Conservation (phyloP, 2,113 vertebrate genomes). For the Paraplagusia blochii region DNA sequence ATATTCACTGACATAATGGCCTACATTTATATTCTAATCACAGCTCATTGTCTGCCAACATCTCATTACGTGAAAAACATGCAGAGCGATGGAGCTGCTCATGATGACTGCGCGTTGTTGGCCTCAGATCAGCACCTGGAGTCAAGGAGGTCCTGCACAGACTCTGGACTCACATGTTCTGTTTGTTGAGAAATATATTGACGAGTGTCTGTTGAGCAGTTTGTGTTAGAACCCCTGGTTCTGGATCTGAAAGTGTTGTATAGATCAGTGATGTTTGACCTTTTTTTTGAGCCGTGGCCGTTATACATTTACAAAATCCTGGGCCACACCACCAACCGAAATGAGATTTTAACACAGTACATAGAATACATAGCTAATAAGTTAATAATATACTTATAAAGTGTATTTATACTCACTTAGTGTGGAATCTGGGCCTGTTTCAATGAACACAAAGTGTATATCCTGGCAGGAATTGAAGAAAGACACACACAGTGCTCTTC, state of each 20-base stretch:
- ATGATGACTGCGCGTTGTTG: constrained; percentile 66
- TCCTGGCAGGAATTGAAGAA: too few relatives aligned
- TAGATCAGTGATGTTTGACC: too few relatives aligned
- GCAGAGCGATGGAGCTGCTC: constrained; percentile 52
- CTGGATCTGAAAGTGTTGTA: background rate
- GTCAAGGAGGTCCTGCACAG: constrained; percentile 39
- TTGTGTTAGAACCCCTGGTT: constrained; percentile 34
- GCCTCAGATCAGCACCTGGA: constrained; percentile 48
- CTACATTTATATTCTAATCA: constrained; percentile 61
- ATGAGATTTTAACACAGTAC: too few relatives aligned
- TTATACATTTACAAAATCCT: too few relatives aligned
- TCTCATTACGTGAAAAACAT: constrained; percentile 61
- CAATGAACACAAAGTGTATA: too few relatives aligned
- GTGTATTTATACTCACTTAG: too few relatives aligned
- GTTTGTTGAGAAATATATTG: constrained; percentile 57
- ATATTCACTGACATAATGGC: constrained; percentile 32
- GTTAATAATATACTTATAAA: too few relatives aligned
- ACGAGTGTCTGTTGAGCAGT: constrained; percentile 41
- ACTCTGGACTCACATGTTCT: constrained; percentile 56
- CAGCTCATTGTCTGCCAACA: constrained; percentile 45
- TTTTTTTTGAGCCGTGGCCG: too few relatives aligned
- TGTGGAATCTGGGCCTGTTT: too few relatives aligned
- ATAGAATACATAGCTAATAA: too few relatives aligned
- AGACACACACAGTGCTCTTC: too few relatives aligned
- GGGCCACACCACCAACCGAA: too few relatives aligned